Base-by-base conservation (phyloP, 2,797 vertebrate species). In the Anguilla megastoma region DNA sequence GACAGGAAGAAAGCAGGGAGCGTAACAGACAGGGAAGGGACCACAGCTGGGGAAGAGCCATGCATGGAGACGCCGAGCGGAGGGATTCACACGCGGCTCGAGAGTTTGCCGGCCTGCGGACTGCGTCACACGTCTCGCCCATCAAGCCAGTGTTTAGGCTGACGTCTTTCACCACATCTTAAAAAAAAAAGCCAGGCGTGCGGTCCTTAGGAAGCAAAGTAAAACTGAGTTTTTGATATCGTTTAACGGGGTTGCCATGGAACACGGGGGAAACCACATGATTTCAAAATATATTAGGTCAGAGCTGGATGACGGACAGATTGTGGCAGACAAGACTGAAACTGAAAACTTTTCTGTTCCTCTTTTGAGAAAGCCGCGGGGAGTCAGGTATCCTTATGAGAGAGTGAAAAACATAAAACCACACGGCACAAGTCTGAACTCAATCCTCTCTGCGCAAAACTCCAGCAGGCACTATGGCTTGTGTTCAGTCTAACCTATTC, bases 201-300 rank as follows among this genome's bases (percentile, higher is more conserved):
- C 1, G 30, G 8, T 71, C 85, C 24, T 74, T 24, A 41, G 48
- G 41, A 86, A 36, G 41, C 56, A 24, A 24, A 71, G 60, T 69
- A 27, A 60, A 71, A 86, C 56, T 3, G 24, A 63, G 60, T 63
- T n/a, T 74, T 66, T 85, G 41, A 69, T 30, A 56, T 74, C 24
- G 63, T 50, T 85, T 52, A 63, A 66, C 10, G 45, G 41, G 21
- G 41, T 12, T 56, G 33, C 36, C 8, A 12, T 56, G 76, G 36
- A 27, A 58, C 74, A 87, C n/a, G 24, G 33, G 21, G 86, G 36
- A 87, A 54, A 79, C 80, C 41, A 27, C 54, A 24, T 7, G 7
- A 48, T 45, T 82, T 87, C 12, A 50, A 86, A 86, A 86, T 48
- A 50, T 16, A n/a, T 48, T 66, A 50, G 36, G 24, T 86, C 60